phyloP scores from a whole-genome alignment of 2,113 vertebrate genomes.

The Brachypodius melanocephalos region DNA sequence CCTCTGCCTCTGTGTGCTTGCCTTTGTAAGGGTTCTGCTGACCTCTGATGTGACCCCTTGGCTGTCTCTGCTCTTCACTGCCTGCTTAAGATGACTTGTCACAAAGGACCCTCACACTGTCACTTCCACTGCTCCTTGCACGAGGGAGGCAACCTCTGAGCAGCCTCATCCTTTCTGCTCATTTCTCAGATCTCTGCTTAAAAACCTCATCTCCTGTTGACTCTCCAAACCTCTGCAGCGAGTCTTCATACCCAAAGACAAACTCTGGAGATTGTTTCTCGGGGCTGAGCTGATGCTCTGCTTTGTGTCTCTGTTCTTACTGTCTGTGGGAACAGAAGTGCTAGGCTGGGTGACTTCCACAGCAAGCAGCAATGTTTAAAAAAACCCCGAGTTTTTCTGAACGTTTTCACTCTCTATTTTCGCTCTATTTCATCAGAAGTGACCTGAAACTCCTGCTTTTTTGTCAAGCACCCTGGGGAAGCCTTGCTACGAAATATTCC shows the following conservation, averaged over 20 bases:
- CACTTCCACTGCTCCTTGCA: neutral
- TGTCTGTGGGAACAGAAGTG: neutral
- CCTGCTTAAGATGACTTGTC: neutral
- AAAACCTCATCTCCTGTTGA: neutral
- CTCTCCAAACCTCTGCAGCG: neutral
- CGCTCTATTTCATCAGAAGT: neutral
- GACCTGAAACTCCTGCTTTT: neutral
- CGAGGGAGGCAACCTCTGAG: neutral
- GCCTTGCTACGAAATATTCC: neutral
- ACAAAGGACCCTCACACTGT: neutral
- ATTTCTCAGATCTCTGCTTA: neutral
- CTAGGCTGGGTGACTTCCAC: neutral
- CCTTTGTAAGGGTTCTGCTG: neutral
- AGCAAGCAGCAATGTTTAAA: neutral
- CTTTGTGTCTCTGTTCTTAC: neutral
- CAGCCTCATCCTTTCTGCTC: neutral
- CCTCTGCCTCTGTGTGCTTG: neutral
- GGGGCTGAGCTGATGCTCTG: neutral
- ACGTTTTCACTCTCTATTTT: neutral
- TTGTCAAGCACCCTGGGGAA: neutral
- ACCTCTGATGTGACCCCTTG: neutral
- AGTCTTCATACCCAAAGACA: neutral
- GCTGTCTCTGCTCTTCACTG: neutral
- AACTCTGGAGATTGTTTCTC: neutral
- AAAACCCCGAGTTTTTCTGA: neutral